phyloP scores from a whole-genome alignment of 2,797 vertebrate genomes.

The Pantherophis alleghaniensis region DNA sequence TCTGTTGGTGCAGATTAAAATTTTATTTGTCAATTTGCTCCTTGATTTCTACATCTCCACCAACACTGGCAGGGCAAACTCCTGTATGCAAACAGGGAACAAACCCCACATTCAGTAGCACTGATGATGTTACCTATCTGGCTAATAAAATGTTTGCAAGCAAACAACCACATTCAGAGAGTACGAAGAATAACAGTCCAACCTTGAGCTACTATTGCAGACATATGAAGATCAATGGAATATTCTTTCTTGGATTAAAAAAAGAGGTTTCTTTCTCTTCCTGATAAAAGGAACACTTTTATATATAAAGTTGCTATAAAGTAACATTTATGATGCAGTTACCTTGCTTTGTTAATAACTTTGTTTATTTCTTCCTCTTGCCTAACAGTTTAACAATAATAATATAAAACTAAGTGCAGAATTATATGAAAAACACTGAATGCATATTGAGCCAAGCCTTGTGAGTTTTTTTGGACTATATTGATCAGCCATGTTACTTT shows the following conservation, averaged over 20 bases:
- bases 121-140: background rate
- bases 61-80: background rate
- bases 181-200: background rate
- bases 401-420: background rate
- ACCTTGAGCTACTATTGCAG: background rate
- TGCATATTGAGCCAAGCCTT: conserved; percentile 6
- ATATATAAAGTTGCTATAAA: background rate
- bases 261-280: background rate
- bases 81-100: background rate
- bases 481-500: background rate
- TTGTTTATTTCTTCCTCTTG: background rate
- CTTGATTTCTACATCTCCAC: background rate
- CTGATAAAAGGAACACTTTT: background rate
- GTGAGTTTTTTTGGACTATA: background rate
- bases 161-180: background rate
- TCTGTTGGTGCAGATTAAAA: background rate
- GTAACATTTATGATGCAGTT: background rate
- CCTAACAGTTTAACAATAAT: background rate
- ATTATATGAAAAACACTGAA: background rate
- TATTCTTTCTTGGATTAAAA: background rate
- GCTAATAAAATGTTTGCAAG: background rate
- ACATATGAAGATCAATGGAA: background rate
- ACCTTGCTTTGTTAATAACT: background rate
- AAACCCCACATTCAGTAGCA: background rate
- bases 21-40: background rate